Evolutionary conservation across 2,797 vertebrate species (phyloP), one percentile per base, ranked within the genome.

Genomic region (Malacoraja senta): DNA sequence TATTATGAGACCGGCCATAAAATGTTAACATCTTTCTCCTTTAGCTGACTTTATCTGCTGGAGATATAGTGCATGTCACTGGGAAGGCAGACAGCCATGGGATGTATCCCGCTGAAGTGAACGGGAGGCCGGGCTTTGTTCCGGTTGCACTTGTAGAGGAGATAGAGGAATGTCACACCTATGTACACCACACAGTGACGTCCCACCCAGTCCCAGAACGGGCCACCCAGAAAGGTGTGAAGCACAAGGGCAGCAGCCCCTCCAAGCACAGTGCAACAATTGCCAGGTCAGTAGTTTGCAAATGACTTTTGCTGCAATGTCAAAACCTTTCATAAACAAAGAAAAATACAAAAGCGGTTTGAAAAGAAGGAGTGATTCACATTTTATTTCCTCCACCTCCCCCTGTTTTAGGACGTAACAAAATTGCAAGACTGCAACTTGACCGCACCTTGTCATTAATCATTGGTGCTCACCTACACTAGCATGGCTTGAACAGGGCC

Each of bases 181-280:
- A 74, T 65, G 0, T 80, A 2, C 93, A 15, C 84, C 93, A 44
- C 94, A 94, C 26, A 24, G 88, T 0, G 0, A 71, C 0, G 3
- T 68, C 93, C 77, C 44, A 71, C 93, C 38, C 0, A 72, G 92
- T 93, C 9, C 93, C 0, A 94, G 93, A 94, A 94, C 96, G 93
- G 95, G 74, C 76, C 96, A 96, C 93, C 97, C 96, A 0, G 96
- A 95, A 32, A 96, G 95, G 94, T 96, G 96, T 94, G 93, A 95
- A 94, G 95, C 95, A 93, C 95, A 96, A 0, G 95, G 97, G 10
- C 93, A 8, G 93, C 96, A 97, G 65, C 95, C 97, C 32, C 95
- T 95, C 91, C 95, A 95, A 93, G 96, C 95, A 77, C 91, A 96
- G 44, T 0, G 0, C 93, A 94, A 96, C 95, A 94, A 93, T 80